These are phyloP conservation scores for Candoia aspera DNA, from an alignment of 2,113 vertebrate genomes.

Conservation along the genomic window DNA sequence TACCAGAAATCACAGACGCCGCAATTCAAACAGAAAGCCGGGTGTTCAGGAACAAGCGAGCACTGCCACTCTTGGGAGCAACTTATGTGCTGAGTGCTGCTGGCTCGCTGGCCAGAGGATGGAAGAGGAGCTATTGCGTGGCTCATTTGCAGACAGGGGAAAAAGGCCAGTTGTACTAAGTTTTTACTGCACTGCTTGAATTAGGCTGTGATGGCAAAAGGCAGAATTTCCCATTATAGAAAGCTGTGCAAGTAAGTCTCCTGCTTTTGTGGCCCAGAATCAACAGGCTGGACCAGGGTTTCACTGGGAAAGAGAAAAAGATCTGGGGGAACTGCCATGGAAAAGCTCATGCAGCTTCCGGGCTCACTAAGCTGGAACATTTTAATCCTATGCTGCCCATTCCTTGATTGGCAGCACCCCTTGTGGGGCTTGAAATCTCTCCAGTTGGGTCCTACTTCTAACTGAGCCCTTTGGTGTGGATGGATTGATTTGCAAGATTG, in stretches of 20 bases:
- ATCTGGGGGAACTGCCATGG: not conserved
- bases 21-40: constrained; percentile 16
- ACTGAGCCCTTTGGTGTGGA: not conserved
- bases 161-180: not conserved
- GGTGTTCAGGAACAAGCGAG: not conserved
- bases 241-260: not conserved
- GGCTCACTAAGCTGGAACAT: not conserved
- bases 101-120: not conserved
- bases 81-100: not conserved
- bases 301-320: not conserved
- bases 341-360: not conserved
- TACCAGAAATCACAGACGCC: constrained; percentile 46
- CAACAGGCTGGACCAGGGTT: not conserved
- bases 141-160: not conserved
- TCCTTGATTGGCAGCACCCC: not conserved
- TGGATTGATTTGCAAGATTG: not conserved
- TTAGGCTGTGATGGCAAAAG: not conserved
- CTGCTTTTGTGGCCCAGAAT: too few relatives aligned
- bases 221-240: accelerated
- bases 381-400: not conserved
- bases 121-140: not conserved
- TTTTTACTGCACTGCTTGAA: accelerated
- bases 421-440: not conserved
- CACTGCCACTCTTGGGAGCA: not conserved
- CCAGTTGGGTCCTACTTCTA: not conserved